phyloP scores from a whole-genome alignment of 2,113 vertebrate genomes.

The Cnemophilus loriae region DNA sequence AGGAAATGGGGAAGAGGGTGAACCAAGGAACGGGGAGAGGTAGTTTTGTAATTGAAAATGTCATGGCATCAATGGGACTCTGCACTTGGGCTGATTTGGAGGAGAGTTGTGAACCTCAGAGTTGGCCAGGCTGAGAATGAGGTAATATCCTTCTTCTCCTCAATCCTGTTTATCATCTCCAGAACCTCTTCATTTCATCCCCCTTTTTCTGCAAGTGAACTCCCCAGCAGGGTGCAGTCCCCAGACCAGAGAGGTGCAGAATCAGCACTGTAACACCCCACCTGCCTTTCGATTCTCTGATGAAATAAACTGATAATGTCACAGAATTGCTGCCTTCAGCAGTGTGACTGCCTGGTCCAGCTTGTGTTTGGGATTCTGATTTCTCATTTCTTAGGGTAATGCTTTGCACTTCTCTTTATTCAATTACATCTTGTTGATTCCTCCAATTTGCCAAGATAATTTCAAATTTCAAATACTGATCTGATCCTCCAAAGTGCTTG shows the following conservation, averaged over 20 bases:
- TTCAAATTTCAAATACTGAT: slow-evolving; percentile 3
- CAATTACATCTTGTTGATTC: neutral
- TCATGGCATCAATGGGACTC: neutral
- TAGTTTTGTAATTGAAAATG: neutral
- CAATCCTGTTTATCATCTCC: neutral
- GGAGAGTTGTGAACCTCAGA: neutral
- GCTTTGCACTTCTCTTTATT: neutral
- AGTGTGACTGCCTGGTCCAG: neutral
- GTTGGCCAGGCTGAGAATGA: neutral
- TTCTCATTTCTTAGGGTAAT: neutral
- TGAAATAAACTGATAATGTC: neutral
- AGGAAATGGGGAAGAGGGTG: neutral
- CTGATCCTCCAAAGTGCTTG: neutral
- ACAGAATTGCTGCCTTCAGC: neutral
- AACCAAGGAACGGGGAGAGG: neutral
- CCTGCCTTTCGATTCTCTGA: neutral
- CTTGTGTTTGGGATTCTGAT: neutral
- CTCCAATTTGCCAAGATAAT: neutral
- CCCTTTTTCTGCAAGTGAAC: neutral
- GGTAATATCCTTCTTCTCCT: neutral
- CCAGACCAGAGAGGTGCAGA: neutral
- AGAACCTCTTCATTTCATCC: neutral
- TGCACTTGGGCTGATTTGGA: neutral
- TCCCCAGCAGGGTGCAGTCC: neutral
- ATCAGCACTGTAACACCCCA: neutral